Evolutionary conservation across 2,113 vertebrate species (phyloP).

Genomic region (Pholis gunnellus): DNA sequence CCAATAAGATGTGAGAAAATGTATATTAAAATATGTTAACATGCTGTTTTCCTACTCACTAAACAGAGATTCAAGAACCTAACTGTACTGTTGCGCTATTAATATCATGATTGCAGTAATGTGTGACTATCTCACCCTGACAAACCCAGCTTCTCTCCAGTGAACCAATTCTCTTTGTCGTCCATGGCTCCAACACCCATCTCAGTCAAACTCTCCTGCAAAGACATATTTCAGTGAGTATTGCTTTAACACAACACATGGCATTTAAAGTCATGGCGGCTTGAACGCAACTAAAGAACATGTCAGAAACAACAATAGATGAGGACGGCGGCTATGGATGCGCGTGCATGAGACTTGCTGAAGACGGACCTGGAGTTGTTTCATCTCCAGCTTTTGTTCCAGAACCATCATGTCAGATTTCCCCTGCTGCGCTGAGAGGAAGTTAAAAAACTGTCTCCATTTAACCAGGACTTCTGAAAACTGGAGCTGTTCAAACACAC

Average conservation of each 20-base stretch:
- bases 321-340: neutral
- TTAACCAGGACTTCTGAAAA: conserved; percentile 94
- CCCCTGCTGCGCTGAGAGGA: conserved; percentile 89
- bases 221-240: neutral
- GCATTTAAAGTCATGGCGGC: neutral
- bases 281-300: neutral
- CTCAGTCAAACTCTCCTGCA: conserved; percentile 86
- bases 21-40: neutral
- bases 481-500: conserved; percentile 84
- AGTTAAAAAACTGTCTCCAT: conserved; percentile 91
- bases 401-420: conserved; percentile 83
- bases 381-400: conserved; percentile 89
- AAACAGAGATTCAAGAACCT: neutral
- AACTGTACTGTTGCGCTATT: neutral
- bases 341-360: too few relatives aligned
- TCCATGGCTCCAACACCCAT: conserved; percentile 84
- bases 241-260: neutral
- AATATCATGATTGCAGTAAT: neutral
- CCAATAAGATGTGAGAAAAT: conserved; percentile 9
- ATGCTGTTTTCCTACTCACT: neutral
- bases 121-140: conserved; percentile 85
- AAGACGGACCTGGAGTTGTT: conserved; percentile 87
- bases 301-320: neutral
- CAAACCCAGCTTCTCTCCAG: conserved; percentile 83
- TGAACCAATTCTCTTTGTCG: conserved; percentile 90